Percentiles rank a stretch among this genome's conserved stretches.
Conservation (phyloP, 2,113 vertebrate genomes). For the Podilymbus podiceps region DNA sequence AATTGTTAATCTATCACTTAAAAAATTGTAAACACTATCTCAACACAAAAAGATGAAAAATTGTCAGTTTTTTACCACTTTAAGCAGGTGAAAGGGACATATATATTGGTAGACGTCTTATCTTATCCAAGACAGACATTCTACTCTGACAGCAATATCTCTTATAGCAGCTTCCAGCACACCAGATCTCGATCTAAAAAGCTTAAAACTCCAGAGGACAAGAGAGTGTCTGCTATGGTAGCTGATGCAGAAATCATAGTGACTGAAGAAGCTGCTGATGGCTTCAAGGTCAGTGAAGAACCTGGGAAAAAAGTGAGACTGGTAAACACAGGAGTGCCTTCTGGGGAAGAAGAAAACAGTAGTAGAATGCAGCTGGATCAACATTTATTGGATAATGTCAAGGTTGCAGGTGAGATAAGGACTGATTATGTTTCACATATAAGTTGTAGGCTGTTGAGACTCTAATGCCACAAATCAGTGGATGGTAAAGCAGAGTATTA, state of each 20-base stretch:
- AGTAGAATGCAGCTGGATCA: constrained; percentile 76
- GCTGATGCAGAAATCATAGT: constrained; percentile 51
- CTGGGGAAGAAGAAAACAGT: constrained; percentile 48
- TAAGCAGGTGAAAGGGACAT: constrained; percentile 51
- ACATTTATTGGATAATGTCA: constrained; percentile 75
- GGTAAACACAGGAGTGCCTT: constrained; percentile 47
- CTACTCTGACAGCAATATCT: constrained; percentile 68
- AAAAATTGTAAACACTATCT: constrained; percentile 64
- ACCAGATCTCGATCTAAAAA: constrained; percentile 86
- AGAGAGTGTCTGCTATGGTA: constrained; percentile 70
- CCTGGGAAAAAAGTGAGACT: constrained; percentile 59
- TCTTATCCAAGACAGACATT: constrained; percentile 63
- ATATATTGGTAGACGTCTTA: constrained; percentile 60
- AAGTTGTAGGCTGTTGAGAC: constrained; percentile 59
- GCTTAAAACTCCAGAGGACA: constrained; percentile 79
- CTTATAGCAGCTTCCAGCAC: constrained; percentile 75
- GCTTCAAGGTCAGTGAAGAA: constrained; percentile 69
- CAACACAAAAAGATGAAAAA: constrained; percentile 59
- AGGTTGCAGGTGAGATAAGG: constrained; percentile 80
- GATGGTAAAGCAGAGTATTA: constrained; percentile 34
- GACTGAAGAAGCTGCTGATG: constrained; percentile 45
- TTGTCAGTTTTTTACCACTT: constrained; percentile 42
- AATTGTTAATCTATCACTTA: constrained; percentile 54
- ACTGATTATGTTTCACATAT: constrained; percentile 72
- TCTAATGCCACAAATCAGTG: constrained; percentile 66